These are phyloP conservation scores for Torymus texanus DNA, from an alignment of 2,888 invertebrate species.

Conservation along the genomic window DNA sequence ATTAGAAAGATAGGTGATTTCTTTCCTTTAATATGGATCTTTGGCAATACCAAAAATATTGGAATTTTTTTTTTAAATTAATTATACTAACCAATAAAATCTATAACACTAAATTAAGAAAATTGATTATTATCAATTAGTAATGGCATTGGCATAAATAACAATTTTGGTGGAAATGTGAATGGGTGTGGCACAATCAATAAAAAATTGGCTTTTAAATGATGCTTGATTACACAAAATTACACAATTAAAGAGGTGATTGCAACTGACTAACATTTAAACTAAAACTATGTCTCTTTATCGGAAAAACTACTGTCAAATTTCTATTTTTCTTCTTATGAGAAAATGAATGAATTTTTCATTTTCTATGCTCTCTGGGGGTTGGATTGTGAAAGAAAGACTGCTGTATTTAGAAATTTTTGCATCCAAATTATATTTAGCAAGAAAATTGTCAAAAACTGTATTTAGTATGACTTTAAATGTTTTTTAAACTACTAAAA, in stretches of 20 bases:
- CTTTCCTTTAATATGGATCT: no score
- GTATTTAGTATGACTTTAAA: slow-evolving; percentile 45
- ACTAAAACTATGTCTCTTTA: slow-evolving; percentile 19
- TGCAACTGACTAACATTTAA: slow-evolving; percentile 31
- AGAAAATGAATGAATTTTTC: slow-evolving; percentile 54
- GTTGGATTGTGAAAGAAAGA: slow-evolving; percentile 61
- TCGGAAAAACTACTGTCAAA: slow-evolving; percentile 7
- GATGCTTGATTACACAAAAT: slow-evolving; percentile 24
- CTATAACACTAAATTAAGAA: background rate
- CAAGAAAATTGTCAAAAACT: slow-evolving; percentile 21
- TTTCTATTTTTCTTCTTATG: slow-evolving; percentile 18
- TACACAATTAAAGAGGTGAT: slow-evolving; percentile 11
- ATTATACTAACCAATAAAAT: no score
- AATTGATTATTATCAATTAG: slow-evolving; percentile 21
- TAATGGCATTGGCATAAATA: slow-evolving; percentile 15
- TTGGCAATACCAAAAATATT: no score
- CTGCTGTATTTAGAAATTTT: slow-evolving; percentile 45
- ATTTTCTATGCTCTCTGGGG: slow-evolving; percentile 71
- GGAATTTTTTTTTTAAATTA: no score
- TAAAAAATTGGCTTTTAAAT: slow-evolving; percentile 26
- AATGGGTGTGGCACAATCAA: slow-evolving; percentile 36
- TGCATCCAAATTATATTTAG: slow-evolving; percentile 39
- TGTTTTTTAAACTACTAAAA: slow-evolving; percentile 44
- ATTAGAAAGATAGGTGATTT: no score
- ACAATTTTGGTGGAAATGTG: slow-evolving; percentile 12